Base-by-base conservation (phyloP, 2,797 vertebrate genomes). In the Rhadinocentrus ornatus region DNA sequence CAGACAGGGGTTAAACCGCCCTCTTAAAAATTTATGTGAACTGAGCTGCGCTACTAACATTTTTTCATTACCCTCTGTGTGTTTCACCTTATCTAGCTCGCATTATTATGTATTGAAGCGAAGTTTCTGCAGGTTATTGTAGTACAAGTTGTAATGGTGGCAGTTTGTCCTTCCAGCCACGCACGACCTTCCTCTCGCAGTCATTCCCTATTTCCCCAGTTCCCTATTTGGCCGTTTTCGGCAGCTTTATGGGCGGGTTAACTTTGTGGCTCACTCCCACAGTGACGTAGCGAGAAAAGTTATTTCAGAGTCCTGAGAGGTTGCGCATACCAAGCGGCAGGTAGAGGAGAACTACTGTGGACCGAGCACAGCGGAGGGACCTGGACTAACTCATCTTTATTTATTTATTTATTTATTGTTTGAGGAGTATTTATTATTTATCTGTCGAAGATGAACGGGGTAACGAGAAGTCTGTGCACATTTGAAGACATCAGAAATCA, bases 381-480 rank as follows among this genome's bases (percentile, higher is more conserved):
- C n/a, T n/a, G n/a, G 71, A 50, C 50, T 18, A 54, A 13, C 52
- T 54, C 52, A 16, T 18, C n/a, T 53, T 41, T 34, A 31, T 26
- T 53, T 62, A 20, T 75, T 59, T 69, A 65, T 78, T 84, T 71
- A 71, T 80, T 57, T 56, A 26, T 74, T 80, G 22, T 71, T 56
- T 9, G 34, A 12, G 35, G 62, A 26, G 11, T 73, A 64, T 88
- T 88, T 83, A 46, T 61, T 52, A 2, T n/a, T 55, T 65, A 35
- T 27, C 11, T 11, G 20, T 37, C 24, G n/a, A 89, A 86, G 63
- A 95, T 94, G 94, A 93, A 79, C 82, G 91, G 91, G 22, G 70
- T 86, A 41, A 85, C 90, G 2, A 91, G 93, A 58, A 94, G 91
- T 78, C 52, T 94, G 85, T 95, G 92, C 77, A 93, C 92, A 0